Evolutionary conservation across 2,797 vertebrate genomes (phyloP).

Genomic region (Staurois parvus): DNA sequence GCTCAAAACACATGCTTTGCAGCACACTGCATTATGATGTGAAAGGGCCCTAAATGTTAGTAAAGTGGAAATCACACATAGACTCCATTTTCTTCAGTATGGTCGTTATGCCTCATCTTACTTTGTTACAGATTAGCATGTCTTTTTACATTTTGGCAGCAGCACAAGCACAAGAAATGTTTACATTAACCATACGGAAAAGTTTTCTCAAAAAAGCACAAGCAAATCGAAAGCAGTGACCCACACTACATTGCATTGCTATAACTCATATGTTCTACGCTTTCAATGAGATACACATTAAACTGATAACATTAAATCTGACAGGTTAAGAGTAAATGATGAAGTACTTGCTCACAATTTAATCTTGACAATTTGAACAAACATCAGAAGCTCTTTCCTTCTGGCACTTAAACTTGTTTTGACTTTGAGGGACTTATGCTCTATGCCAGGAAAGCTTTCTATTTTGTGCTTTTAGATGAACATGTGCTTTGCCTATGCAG

Average conservation of each 20-base stretch:
- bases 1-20: too few species aligned
- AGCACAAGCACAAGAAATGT: neutral
- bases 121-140: neutral
- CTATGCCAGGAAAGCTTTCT: slow-evolving; percentile 29
- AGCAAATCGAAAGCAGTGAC: neutral
- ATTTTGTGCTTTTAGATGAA: slow-evolving; percentile 6
- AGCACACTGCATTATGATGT: too few species aligned
- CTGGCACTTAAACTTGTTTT: slow-evolving; percentile 27
- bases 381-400: slow-evolving; percentile 36
- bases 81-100: neutral
- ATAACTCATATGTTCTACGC: slow-evolving; percentile 35
- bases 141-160: neutral
- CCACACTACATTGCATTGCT: slow-evolving; percentile 19
- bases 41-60: too few species aligned
- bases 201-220: neutral
- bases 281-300: slow-evolving; percentile 38
- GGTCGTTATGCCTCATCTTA: neutral
- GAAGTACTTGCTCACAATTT: slow-evolving; percentile 12
- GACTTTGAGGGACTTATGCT: neutral
- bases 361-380: slow-evolving; percentile 7
- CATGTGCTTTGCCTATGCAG: too few species aligned
- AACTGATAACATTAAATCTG: slow-evolving; percentile 44
- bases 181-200: neutral
- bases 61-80: neutral
- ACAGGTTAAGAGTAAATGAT: slow-evolving; percentile 48